Evolutionary conservation across 2,888 invertebrate genomes (phyloP).

Genomic region (Galeruca laticollis): DNA sequence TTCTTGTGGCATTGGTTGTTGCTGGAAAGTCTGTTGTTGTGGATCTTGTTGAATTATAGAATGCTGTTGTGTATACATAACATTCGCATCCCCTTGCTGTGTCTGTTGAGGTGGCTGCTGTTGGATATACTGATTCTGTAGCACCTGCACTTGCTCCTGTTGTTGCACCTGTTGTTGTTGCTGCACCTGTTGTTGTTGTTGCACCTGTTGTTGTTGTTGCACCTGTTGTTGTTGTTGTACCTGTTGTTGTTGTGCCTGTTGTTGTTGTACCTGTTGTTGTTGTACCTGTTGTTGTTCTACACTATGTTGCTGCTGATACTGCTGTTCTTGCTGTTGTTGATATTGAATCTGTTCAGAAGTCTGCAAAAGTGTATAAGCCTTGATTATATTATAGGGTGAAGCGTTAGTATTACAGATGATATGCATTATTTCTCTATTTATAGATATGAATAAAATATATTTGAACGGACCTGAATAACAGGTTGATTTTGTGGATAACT

Average conservation of each 20-base stretch:
- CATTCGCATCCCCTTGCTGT: constrained; percentile 41
- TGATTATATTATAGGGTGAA: constrained; percentile 31
- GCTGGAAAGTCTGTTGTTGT: constrained; percentile 25
- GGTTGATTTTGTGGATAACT: constrained; percentile 44
- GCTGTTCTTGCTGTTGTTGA: constrained; percentile 46
- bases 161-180: constrained; percentile 42
- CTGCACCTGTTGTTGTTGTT: constrained; percentile 44
- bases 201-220: constrained; percentile 42
- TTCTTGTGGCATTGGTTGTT: constrained; percentile 61
- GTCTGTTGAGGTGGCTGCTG: constrained; percentile 41
- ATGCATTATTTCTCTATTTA: no score
- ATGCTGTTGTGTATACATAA: constrained; percentile 39
- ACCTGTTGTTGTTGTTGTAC: constrained; percentile 46
- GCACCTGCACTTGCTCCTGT: constrained; percentile 45
- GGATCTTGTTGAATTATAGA: constrained; percentile 29
- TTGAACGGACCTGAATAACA: constrained; percentile 6
- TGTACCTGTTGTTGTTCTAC: constrained; percentile 42
- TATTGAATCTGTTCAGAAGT: constrained; percentile 36
- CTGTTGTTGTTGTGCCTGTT: constrained; percentile 40
- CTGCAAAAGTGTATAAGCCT: constrained; percentile 41
- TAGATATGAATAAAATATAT: no score
- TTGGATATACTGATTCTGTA: constrained; percentile 48
- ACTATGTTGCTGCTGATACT: constrained; percentile 48
- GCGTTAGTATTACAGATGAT: not conserved
- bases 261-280: constrained; percentile 47